A percentile compares a stretch with the other conserved stretches of the same genome.
These are phyloP conservation scores for Garrulus glandarius DNA, from an alignment of 2,797 vertebrate genomes.

Conservation along the genomic window DNA sequence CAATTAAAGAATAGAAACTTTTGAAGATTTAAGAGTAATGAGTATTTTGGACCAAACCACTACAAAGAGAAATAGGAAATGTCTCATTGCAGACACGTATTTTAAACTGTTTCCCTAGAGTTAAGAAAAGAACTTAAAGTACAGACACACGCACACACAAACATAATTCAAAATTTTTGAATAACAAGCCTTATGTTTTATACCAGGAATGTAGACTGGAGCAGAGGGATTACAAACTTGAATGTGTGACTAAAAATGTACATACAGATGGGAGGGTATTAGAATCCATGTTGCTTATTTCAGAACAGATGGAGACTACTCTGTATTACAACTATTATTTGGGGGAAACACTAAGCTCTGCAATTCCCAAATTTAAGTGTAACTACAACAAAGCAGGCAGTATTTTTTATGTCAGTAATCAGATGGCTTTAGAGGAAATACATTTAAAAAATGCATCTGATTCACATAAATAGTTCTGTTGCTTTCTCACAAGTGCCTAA, in stretches of 20 bases:
- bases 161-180: background rate
- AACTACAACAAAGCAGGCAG: background rate
- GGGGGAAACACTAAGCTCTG: background rate
- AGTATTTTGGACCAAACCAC: no score
- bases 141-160: background rate
- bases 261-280: background rate
- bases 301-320: slow-evolving; percentile 26
- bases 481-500: background rate
- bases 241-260: background rate
- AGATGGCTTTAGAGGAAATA: background rate
- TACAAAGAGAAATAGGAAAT: background rate
- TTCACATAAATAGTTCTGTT: background rate
- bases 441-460: background rate
- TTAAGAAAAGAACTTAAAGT: background rate
- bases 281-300: background rate
- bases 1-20: background rate
- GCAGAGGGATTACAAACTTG: background rate
- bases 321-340: slow-evolving; percentile 4
- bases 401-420: background rate
- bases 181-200: background rate
- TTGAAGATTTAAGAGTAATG: background rate
- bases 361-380: background rate
- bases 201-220: background rate
- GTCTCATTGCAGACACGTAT: background rate
- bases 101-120: background rate